Base-by-base conservation (phyloP, 1,140 invertebrate genomes). In the Diachasmimorpha longicaudata region DNA sequence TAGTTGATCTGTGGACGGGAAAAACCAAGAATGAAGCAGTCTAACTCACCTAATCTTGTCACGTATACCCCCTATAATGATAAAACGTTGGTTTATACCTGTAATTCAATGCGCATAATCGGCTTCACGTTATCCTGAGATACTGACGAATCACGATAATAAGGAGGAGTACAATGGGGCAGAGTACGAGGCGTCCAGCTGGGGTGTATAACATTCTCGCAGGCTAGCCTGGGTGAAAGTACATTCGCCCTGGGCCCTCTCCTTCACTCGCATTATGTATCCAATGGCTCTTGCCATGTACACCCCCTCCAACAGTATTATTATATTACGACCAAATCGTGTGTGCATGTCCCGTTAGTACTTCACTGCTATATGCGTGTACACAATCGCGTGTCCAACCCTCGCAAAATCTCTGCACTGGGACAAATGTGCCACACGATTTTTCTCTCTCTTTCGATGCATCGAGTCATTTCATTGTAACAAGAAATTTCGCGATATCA, bases 31-130 rank as follows among this genome's bases (percentile, higher is more conserved):
- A n/a, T n/a, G n/a, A n/a, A n/a, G n/a, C n/a, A 31, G 2, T 31
- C 31, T 3, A 31, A 31, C 31, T 31, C 13, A 10, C 4, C 39
- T 31, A 25, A 63, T 66, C 19, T 31, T 66, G 58, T 21, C 55
- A 58, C 11, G 55, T 21, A 58, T 4, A 25, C 23, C 19, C 19
- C 21, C 25, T 21, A 66, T 66, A 31, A 66, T 66, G 58, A 66
- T 66, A 31, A 66, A 66, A 31, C 25, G 58, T 36, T 21, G 21
- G 39, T 52, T 55, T 72, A 77, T 73, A 85, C 81, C 36, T 72
- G 84, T 85, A 85, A 87, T 85, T 87, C 80, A 81, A 88, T 82
- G 82, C 79, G 73, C 78, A 82, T 88, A 87, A 88, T 85, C 84
- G 85, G 85, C 85, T 88, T 80, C 46, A 31, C 21, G 58, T 23